phyloP scores from a whole-genome alignment of 2,888 invertebrate genomes.

The Candidula unifasciata region DNA sequence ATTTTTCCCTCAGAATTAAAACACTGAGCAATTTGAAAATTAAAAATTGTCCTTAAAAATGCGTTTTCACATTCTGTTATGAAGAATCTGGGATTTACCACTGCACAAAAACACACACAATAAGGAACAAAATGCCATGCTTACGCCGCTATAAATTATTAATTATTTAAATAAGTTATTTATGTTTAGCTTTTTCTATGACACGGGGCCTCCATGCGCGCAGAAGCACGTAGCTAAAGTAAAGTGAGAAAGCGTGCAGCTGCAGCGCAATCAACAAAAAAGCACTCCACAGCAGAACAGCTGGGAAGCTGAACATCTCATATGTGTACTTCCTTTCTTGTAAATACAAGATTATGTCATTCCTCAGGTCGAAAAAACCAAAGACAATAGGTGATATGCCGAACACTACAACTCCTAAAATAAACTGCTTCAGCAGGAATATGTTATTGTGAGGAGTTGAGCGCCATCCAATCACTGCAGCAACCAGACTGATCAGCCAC shows the following conservation, averaged over 20 bases:
- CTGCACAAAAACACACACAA: background rate
- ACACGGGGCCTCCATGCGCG: constrained; percentile 73
- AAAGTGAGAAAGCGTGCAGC: constrained; percentile 80
- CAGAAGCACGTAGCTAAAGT: constrained; percentile 72
- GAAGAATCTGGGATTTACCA: background rate
- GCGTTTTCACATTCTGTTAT: too few relatives aligned
- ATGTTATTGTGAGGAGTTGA: constrained; percentile 91
- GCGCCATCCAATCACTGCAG: constrained; percentile 90
- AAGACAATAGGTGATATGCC: constrained; percentile 90
- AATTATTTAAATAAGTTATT: constrained; percentile 34
- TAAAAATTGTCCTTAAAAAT: too few relatives aligned
- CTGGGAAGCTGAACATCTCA: constrained; percentile 83
- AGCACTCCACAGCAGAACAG: constrained; percentile 93
- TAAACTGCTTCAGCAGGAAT: constrained; percentile 77
- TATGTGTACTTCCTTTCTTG: constrained; percentile 83
- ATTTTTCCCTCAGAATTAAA: too few relatives aligned
- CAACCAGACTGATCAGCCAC: constrained; percentile 90
- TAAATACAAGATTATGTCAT: constrained; percentile 89
- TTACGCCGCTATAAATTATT: background rate
- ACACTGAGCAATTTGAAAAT: too few relatives aligned
- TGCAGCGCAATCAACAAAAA: constrained; percentile 92
- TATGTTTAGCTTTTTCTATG: constrained; percentile 55
- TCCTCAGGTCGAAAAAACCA: constrained; percentile 88
- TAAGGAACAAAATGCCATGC: constrained; percentile 17
- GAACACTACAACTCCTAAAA: constrained; percentile 85